Evolutionary conservation across 2,888 invertebrate genomes (phyloP).

Genomic region (Dichetophora obliterata): DNA sequence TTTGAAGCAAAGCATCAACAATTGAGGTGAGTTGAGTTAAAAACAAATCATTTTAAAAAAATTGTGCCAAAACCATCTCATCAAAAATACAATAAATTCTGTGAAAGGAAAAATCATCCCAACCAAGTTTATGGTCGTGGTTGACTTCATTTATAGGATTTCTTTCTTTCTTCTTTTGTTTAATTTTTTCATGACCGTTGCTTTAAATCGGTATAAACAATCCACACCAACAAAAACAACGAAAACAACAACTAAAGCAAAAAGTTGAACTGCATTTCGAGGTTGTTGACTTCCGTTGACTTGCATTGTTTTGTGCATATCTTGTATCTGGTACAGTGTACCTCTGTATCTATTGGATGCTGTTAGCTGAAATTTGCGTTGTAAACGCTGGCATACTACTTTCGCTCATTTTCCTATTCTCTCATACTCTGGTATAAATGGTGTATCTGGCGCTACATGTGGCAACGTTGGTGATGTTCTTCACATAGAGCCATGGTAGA

Average conservation of each 20-base stretch:
- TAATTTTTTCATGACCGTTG: too few species aligned
- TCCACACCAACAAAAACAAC: constrained; percentile 7
- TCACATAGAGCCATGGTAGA: too few species aligned
- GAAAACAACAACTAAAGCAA: constrained; percentile 17
- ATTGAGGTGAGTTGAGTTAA: too few species aligned
- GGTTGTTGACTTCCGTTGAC: constrained; percentile 24
- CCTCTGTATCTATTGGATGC: constrained; percentile 16
- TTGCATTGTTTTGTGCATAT: constrained; percentile 10
- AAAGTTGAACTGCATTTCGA: not conserved
- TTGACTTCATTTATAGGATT: not conserved
- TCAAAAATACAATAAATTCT: too few species aligned
- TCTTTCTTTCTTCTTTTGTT: not conserved
- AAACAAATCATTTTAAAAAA: too few species aligned
- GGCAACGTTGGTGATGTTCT: constrained; percentile 5
- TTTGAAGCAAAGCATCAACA: too few species aligned
- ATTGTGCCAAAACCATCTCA: too few species aligned
- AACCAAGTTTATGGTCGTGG: too few species aligned
- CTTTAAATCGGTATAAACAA: not conserved
- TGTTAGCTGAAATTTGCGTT: not conserved
- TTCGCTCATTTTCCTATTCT: not conserved
- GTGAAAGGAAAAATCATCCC: too few species aligned
- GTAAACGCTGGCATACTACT: not conserved
- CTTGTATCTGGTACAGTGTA: not conserved
- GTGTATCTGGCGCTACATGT: not conserved
- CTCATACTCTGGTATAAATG: not conserved